These are phyloP conservation scores for Coecobrya sp. DNA, from an alignment of 2,888 invertebrate species.

Conservation along the genomic window DNA sequence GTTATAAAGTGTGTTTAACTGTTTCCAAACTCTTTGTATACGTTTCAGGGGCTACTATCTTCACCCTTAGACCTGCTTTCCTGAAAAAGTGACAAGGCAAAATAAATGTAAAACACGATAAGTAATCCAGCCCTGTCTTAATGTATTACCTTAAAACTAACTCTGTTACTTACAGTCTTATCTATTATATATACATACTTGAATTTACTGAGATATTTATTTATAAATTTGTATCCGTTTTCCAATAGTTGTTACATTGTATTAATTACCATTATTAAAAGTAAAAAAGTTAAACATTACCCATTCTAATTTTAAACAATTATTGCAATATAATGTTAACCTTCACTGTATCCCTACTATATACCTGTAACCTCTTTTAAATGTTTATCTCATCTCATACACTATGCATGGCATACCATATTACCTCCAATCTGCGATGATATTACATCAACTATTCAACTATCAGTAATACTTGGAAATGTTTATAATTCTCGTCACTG, in stretches of 20 bases:
- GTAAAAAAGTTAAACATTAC: background rate
- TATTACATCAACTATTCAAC: too few relatives aligned
- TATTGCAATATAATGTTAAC: too few relatives aligned
- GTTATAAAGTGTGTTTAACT: too few relatives aligned
- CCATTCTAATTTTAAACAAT: background rate
- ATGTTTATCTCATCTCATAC: too few relatives aligned
- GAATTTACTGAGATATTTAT: slow-evolving; percentile 10
- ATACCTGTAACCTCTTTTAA: too few relatives aligned
- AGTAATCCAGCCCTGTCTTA: background rate
- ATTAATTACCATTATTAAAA: background rate
- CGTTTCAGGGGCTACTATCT: slow-evolving; percentile 86
- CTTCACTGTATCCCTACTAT: too few relatives aligned
- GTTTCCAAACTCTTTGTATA: slow-evolving; percentile 50
- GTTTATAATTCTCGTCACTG: too few relatives aligned
- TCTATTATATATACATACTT: background rate
- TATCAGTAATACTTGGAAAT: too few relatives aligned
- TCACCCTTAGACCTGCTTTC: slow-evolving; percentile 78
- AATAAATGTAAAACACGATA: background rate
- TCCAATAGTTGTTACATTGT: background rate
- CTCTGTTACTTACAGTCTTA: background rate
- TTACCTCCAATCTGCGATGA: too few relatives aligned
- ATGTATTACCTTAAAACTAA: background rate
- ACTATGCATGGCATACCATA: too few relatives aligned
- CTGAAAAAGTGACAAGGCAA: background rate
- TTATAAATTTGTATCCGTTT: background rate